Base-by-base conservation (phyloP, 1,140 invertebrate genomes). In the Drosophila sproati region DNA sequence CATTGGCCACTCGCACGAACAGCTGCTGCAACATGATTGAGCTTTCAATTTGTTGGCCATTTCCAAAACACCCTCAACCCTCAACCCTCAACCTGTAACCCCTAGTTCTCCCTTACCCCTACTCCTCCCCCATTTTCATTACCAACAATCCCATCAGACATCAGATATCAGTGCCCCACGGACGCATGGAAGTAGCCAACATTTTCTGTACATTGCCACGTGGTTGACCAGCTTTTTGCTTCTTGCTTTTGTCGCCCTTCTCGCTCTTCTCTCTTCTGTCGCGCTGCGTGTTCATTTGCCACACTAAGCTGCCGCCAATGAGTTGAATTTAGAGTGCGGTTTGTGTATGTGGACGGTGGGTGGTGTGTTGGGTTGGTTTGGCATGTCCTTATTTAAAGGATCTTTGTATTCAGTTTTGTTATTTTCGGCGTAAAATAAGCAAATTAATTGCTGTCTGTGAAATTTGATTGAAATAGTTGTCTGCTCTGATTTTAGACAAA, bases 21-120 rank as follows among this genome's bases (percentile, higher is more conserved):
- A 88, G 85, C 83, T 88, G 85, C 77, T 89, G 85, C 73, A 83
- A 80, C 83, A 88, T 88, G 83, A 88, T 88, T 88, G 83, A 88
- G 83, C 83, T 88, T 80, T 88, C 83, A 83, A 89, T 89, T 89
- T 88, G 85, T 80, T 60, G 57, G 55, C 67, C 78, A 76, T 71
- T 77, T 60, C 66, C 63, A 73, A 55, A 35, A 52, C 60, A 41
- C 60, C n/a, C 43, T 56, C 31, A 4, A 35, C 5, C 7, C 47
- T 5, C 41, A 45, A 28, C 5, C 51, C 5, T 4, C 10, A 8
- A 3, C n/a, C 32, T 2, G 2, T 20, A 20, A 20, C 20, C 1
- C 6, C 35, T 20, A 20, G 0, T 20, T 20, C 20, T 1, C 28
- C 45, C 5, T 8, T 37, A n/a, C 4, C 29, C 62, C 31, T 5